Percentiles rank a stretch among this genome's conserved stretches.
Conservation (phyloP, 2,113 vertebrate species). For the Anhinga rufa region DNA sequence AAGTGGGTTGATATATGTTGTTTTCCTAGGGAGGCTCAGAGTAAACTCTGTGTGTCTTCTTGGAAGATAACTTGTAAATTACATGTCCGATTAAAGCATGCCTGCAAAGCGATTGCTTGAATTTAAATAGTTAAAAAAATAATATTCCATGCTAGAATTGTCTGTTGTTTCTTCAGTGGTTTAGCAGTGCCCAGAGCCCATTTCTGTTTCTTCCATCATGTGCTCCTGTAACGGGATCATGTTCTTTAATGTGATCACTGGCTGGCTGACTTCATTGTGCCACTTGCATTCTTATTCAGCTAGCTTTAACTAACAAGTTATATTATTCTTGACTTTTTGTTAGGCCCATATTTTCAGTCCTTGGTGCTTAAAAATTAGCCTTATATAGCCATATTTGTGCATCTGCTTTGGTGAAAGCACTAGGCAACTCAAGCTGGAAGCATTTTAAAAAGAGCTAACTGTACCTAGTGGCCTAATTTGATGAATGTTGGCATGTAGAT, state of each 20-base stretch:
- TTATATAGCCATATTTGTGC: neutral
- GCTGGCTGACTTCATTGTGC: neutral
- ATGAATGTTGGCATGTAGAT: neutral
- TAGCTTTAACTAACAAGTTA: neutral
- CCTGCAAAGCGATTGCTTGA: neutral
- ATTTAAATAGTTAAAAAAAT: neutral
- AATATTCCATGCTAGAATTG: neutral
- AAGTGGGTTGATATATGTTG: neutral
- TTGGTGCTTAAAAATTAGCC: slow-evolving; percentile 1
- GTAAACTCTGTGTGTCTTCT: neutral
- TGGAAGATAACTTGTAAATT: neutral
- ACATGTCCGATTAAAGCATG: neutral
- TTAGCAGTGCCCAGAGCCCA: neutral
- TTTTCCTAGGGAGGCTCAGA: neutral
- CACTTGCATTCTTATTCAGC: slow-evolving; percentile 7
- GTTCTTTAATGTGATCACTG: slow-evolving; percentile 7
- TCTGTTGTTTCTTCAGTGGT: neutral
- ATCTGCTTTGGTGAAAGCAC: neutral
- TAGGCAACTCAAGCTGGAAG: neutral
- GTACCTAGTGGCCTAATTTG: neutral
- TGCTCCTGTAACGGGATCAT: slow-evolving; percentile 2
- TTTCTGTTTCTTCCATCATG: neutral
- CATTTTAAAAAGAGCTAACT: neutral
- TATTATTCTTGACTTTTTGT: slow-evolving; percentile 26
- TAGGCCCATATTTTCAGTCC: slow-evolving; percentile 19